These are phyloP conservation scores for Delphinapterus leucas DNA, from an alignment of 2,113 vertebrate species.

Conservation along the genomic window DNA sequence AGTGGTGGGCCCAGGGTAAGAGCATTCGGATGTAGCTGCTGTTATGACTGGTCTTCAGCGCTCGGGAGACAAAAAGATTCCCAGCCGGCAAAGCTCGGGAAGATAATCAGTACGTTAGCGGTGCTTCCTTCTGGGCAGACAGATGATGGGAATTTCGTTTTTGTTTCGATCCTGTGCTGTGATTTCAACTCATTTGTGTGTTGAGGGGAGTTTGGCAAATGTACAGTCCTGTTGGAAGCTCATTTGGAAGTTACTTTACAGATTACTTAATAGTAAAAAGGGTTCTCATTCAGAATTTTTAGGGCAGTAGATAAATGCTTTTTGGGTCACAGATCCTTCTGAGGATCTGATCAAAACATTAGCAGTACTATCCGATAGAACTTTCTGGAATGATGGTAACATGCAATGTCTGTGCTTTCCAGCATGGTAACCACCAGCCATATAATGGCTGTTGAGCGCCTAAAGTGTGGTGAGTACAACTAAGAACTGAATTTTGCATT, in stretches of 20 bases:
- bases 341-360: not conserved
- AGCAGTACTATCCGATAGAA: not conserved
- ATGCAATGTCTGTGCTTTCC: not conserved
- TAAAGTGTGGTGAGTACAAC: not conserved
- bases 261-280: not conserved
- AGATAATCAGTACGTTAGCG: not conserved
- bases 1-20: not conserved
- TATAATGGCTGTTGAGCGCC: not conserved
- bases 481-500: not conserved
- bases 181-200: not conserved
- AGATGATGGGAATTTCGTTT: not conserved
- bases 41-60: accelerated
- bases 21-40: not conserved
- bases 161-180: not conserved
- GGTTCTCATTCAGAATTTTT: not conserved
- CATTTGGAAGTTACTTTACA: not conserved
- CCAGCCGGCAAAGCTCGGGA: not conserved
- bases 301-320: not conserved
- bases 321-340: not conserved
- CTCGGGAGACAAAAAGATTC: not conserved
- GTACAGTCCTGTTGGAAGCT: not conserved
- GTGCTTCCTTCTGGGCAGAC: not conserved
- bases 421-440: not conserved
- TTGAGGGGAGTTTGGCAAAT: not conserved
- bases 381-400: not conserved